Conservation (phyloP, 1,140 invertebrate species). For the Eumaeus atala region DNA sequence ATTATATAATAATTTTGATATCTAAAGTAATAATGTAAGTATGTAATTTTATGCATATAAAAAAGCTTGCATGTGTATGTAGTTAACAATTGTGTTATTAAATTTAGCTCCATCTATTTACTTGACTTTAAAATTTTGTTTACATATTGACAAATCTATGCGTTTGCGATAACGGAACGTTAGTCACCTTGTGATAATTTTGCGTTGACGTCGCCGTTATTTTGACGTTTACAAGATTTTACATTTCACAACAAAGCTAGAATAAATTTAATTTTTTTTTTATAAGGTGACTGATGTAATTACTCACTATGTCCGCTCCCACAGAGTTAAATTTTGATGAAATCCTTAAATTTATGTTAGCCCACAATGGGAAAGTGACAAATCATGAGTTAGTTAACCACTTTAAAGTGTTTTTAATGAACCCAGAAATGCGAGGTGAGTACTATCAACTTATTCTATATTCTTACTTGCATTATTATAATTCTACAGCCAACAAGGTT, state of each 20-base stretch:
- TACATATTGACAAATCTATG: too few species aligned
- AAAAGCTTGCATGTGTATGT: too few species aligned
- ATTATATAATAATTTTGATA: too few species aligned
- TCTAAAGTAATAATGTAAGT: too few species aligned
- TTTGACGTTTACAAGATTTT: conserved; percentile 31
- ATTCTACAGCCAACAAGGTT: not conserved
- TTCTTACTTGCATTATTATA: too few species aligned
- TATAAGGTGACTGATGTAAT: conserved; percentile 4
- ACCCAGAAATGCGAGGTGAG: conserved; percentile 85
- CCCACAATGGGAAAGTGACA: conserved; percentile 87
- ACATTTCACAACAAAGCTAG: conserved; percentile 5
- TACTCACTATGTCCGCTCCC: conserved; percentile 78
- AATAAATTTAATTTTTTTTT: not conserved
- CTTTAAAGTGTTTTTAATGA: conserved; percentile 89
- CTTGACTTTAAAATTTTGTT: too few species aligned
- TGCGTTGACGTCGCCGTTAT: conserved; percentile 15
- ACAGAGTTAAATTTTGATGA: conserved; percentile 86
- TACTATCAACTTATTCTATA: conserved; percentile 16
- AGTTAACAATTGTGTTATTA: too few species aligned
- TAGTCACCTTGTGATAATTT: not conserved
- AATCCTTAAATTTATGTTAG: conserved; percentile 88
- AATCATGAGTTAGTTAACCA: conserved; percentile 92
- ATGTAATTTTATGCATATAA: too few species aligned
- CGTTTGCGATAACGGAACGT: not conserved
- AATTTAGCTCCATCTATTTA: too few species aligned